A percentile compares a stretch with the other conserved stretches of the same genome.
Conservation (phyloP, 2,113 vertebrate genomes). For the Hippocampus barbouri region DNA sequence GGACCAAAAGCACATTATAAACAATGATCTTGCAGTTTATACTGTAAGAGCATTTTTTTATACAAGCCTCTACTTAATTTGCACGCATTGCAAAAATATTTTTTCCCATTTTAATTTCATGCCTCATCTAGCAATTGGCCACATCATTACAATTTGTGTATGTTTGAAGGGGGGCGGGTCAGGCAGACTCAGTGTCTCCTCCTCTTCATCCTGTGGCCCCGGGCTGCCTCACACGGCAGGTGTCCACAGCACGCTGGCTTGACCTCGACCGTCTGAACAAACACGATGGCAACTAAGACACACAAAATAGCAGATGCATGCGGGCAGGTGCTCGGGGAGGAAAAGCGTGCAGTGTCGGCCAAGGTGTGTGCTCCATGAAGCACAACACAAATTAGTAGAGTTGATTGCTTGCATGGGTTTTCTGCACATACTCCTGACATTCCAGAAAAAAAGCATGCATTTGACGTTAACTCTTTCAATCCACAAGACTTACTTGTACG, state of each 20-base stretch:
- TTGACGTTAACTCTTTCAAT: too few species aligned
- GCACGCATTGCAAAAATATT: neutral
- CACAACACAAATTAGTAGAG: constrained; percentile 7
- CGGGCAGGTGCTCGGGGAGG: constrained; percentile 38
- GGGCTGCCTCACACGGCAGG: constrained; percentile 40
- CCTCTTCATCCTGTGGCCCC: constrained; percentile 15
- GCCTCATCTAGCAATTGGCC: constrained; percentile 15
- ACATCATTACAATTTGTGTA: constrained; percentile 32
- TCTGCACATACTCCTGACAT: too few species aligned
- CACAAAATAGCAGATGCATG: constrained; percentile 25
- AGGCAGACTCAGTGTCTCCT: constrained; percentile 34
- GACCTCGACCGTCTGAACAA: constrained; percentile 59
- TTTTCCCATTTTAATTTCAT: neutral
- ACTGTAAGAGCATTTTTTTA: neutral
- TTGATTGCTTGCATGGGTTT: neutral
- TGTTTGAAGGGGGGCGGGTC: constrained; percentile 13
- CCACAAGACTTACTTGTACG: too few species aligned
- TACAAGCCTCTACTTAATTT: neutral
- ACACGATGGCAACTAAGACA: constrained; percentile 35
- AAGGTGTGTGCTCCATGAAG: constrained; percentile 12
- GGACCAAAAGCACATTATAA: too few species aligned
- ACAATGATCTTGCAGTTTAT: too few species aligned
- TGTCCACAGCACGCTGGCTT: constrained; percentile 42
- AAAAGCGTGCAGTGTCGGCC: neutral
- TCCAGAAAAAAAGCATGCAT: too few species aligned